These are phyloP conservation scores for Hormaphis cornu DNA, from an alignment of 1,140 invertebrate genomes.

Conservation along the genomic window DNA sequence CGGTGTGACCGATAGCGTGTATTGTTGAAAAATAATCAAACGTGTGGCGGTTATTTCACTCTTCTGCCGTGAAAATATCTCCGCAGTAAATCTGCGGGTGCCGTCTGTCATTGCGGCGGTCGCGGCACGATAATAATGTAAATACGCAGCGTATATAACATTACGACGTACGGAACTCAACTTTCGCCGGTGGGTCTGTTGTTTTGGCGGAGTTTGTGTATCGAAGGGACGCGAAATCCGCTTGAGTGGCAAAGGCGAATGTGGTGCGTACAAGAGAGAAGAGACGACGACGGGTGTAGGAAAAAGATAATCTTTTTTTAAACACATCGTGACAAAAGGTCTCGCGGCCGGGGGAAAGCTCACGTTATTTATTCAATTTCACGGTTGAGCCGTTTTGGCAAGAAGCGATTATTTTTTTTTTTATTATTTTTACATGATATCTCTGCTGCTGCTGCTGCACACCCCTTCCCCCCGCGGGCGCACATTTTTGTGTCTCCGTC, in stretches of 20 bases:
- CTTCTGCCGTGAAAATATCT: too few relatives aligned
- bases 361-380: constrained; percentile 32
- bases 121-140: too few relatives aligned
- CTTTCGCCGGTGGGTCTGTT: not conserved
- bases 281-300: not conserved
- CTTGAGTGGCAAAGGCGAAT: constrained; percentile 7
- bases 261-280: not conserved
- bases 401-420: constrained; percentile 21
- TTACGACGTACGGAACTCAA: not conserved
- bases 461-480: not conserved
- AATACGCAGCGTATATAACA: not conserved
- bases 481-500: not conserved
- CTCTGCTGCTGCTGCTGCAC: too few relatives aligned
- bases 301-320: constrained; percentile 29
- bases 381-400: constrained; percentile 28
- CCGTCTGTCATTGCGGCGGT: too few relatives aligned
- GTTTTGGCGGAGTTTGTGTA: not conserved
- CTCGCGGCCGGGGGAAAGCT: not conserved
- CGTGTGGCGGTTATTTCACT: too few relatives aligned
- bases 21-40: too few relatives aligned
- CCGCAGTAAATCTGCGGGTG: too few relatives aligned
- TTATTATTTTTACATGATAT: constrained; percentile 27
- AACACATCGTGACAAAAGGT: constrained; percentile 30
- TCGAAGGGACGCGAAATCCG: not conserved
- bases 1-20: too few relatives aligned